A percentile compares a stretch with the other conserved stretches of the same genome.
Evolutionary conservation across 2,113 vertebrate species (phyloP).

Genomic region (Nestor notabilis): DNA sequence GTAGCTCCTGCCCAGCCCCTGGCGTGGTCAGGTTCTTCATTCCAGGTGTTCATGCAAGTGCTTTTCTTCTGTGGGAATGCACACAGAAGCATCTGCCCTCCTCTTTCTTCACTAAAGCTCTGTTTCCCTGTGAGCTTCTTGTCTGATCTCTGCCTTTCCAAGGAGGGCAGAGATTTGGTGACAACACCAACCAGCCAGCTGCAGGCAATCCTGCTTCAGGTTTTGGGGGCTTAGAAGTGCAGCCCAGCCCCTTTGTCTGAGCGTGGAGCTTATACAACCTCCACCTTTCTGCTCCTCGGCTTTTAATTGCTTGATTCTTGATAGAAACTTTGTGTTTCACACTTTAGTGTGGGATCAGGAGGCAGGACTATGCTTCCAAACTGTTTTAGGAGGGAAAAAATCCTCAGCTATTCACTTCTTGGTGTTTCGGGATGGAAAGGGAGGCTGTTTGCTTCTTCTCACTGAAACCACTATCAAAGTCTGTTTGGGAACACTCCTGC

Average conservation of each 20-base stretch:
- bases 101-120: background rate
- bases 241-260: background rate
- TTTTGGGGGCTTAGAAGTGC: background rate
- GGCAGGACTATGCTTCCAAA: background rate
- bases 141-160: background rate
- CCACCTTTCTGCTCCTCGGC: background rate
- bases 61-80: background rate
- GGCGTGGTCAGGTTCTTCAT: background rate
- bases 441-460: background rate
- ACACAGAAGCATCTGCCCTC: background rate
- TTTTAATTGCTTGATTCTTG: background rate
- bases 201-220: background rate
- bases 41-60: background rate
- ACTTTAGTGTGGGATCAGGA: fast-evolving
- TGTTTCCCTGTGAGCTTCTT: background rate
- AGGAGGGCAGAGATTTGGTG: background rate
- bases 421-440: background rate
- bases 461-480: fast-evolving
- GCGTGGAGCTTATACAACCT: background rate
- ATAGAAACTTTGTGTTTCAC: background rate
- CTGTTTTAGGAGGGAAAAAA: background rate
- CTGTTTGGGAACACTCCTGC: background rate
- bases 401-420: background rate
- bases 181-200: background rate
- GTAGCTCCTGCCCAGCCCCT: background rate